Base-by-base conservation (phyloP, 2,888 invertebrate species). In the Pandemis corylana region DNA sequence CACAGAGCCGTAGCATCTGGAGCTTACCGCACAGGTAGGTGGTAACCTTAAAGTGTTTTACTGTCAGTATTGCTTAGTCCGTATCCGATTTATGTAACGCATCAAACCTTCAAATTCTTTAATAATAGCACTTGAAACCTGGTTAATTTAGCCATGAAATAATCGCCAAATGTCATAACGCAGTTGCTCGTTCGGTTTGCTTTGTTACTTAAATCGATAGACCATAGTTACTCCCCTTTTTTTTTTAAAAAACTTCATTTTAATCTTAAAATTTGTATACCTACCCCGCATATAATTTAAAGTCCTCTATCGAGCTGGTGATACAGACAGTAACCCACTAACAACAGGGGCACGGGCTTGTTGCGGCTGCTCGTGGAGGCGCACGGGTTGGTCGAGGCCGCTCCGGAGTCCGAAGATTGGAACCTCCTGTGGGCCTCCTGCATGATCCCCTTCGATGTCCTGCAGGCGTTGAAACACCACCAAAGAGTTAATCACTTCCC, bases 401-500 rank as follows among this genome's bases (percentile, higher is more conserved):
- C 69, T 0, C 68, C 64, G 13, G 75, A 78, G 5, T 69, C 76
- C 62, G 44, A 70, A 5, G 10, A 64, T 5, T 87, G 84, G 84
- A 78, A 76, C 41, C 80, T 87, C 9, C 76, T 80, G 78, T 87
- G 87, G 85, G 82, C 85, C 1, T 69, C 75, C 6, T 44, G 15
- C 42, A 72, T 75, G 68, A 77, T 83, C 53, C 79, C 81, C 64
- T 71, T 81, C 71, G 80, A 77, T 0, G 66, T 76, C 41, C 78
- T 84, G 65, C 78, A 78, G 69, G 61, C 78, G 42, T 44, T 85
- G 68, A 75, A 44, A 0, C 44, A 28, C 10, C n/a, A 71, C 5
- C 85, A 86, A 76, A 82, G 78, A 77, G 84, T 83, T 73, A 85
- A 85, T 76, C 84, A 85, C 69, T 83, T 84, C 41, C 84, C 84